Conservation (phyloP, 2,113 vertebrate genomes). For the Ellobius talpinus region DNA sequence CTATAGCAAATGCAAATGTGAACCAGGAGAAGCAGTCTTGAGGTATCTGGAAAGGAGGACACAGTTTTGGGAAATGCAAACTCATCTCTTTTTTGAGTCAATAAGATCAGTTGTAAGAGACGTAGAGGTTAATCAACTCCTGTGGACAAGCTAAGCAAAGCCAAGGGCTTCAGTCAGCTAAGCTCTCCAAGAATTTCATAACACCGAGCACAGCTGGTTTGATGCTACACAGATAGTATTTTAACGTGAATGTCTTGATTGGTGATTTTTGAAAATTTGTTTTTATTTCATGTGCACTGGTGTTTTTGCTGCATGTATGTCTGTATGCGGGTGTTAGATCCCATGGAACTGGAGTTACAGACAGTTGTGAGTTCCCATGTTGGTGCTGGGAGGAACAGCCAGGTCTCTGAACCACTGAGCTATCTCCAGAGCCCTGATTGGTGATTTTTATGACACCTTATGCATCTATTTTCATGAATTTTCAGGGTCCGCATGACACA, state of each 20-base stretch:
- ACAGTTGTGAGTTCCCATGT: not conserved
- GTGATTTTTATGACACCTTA: not conserved
- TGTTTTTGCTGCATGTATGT: not conserved
- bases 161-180: not conserved
- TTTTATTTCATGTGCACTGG: not conserved
- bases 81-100: not conserved
- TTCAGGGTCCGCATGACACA: not conserved
- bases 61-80: not conserved
- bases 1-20: not conserved
- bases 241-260: not conserved
- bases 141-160: not conserved
- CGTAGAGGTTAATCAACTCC: not conserved
- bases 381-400: not conserved
- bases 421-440: not conserved
- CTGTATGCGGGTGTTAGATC: not conserved
- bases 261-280: not conserved
- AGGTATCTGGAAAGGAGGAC: not conserved
- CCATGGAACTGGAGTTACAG: not conserved
- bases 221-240: not conserved
- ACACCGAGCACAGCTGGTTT: not conserved
- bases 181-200: not conserved
- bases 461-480: not conserved
- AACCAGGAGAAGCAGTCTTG: slow-evolving; percentile 2
- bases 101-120: not conserved
- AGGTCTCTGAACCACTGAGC: not conserved